Evolutionary conservation across 2,888 invertebrate genomes (phyloP), one percentile per base, ranked within the genome.

Genomic region (Ischnura elegans): DNA sequence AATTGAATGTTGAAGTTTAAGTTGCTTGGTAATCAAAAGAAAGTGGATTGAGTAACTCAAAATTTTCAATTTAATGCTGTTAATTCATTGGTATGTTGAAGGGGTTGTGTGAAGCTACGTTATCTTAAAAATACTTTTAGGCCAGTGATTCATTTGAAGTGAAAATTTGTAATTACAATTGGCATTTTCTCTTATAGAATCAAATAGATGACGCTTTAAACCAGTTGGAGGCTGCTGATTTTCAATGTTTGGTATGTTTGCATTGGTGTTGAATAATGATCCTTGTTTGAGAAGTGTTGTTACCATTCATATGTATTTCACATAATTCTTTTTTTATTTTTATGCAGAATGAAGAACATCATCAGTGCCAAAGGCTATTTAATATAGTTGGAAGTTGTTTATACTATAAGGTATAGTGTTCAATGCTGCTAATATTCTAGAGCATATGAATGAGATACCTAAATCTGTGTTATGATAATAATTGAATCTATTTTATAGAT

Each of bases 171-270:
- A 16, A 10, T 16, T 29, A 8, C 36, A 1, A 0, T 29, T 25
- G 1, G n/a, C 3, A 45, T 47, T 85, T 94, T 61, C 87, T 45
- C 93, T 94, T 94, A 85, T 93, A 95, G 95, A 97, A 98, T 94
- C 98, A 98, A 96, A 97, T 99, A 93, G 98, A 98, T 95, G 98
- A 98, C 96, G 98, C 98, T 51, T 96, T 99, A 87, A 98, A 98
- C 95, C 98, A 99, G 96, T 97, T 98, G 96, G 98, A 99, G 96
- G 98, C 99, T 25, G 98, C 98, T 96, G 99, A 99, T 96, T 98
- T 98, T 96, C 97, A 98, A 95, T 98, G 98, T 96, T 98, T 98
- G 98, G 98, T 98, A 96, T 95, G 96, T 84, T 29, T 93, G 0
- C 36, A 61, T 45, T 46, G 36, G 84, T 85, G 8, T 66, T 42